These are phyloP conservation scores for Entosphenus tridentatus DNA, from an alignment of 2,113 vertebrate genomes.

Conservation along the genomic window DNA sequence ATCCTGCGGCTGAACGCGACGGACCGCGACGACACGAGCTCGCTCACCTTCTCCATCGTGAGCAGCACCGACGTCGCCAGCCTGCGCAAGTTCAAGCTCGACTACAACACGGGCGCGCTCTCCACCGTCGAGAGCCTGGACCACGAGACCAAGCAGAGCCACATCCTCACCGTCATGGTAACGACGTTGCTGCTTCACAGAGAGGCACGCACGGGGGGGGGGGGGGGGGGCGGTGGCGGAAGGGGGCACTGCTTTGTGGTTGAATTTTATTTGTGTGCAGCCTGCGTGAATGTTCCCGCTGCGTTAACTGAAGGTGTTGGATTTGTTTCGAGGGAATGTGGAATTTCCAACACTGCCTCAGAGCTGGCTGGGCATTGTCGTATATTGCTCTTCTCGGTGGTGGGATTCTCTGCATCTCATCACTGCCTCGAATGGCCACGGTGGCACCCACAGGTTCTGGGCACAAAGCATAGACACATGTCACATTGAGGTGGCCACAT, in stretches of 20 bases:
- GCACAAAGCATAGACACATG: too few species aligned
- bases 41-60: constrained; percentile 68
- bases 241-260: neutral
- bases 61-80: constrained; percentile 67
- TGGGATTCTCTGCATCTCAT: too few species aligned
- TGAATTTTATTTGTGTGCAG: neutral
- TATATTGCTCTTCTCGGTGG: too few species aligned
- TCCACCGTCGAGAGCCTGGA: constrained; percentile 57
- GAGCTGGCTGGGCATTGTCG: too few species aligned
- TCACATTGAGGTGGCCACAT: too few species aligned
- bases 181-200: neutral
- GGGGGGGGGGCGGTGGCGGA: too few species aligned
- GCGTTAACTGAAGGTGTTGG: neutral
- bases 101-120: constrained; percentile 51
- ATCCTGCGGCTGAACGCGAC: constrained; percentile 52
- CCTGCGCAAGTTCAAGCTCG: constrained; percentile 70
- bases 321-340: neutral
- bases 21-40: constrained; percentile 88
- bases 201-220: neutral
- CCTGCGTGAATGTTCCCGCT: neutral
- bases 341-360: too few species aligned
- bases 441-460: too few species aligned
- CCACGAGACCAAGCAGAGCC: constrained; percentile 58
- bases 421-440: too few species aligned
- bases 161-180: constrained; percentile 81